Percentiles rank a stretch among this genome's conserved stretches.
Conservation (phyloP, 2,797 vertebrate genomes). For the Microcaecilia unicolor region DNA sequence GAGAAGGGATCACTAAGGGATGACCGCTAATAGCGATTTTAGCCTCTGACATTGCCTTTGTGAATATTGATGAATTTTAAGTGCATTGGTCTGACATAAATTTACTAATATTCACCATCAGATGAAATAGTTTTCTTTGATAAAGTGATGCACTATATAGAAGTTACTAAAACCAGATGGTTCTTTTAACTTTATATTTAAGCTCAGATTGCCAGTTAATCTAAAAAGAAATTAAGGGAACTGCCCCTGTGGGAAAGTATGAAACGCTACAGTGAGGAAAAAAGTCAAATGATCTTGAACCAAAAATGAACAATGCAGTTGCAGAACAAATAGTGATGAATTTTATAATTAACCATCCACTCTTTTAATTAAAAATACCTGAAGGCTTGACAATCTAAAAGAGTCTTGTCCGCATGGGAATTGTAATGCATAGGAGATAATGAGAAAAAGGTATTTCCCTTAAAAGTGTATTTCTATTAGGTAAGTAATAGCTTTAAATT, state of each 20-base stretch:
- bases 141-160: too few relatives aligned
- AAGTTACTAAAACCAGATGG: conserved; percentile 66
- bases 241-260: conserved; percentile 34
- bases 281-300: conserved; percentile 18
- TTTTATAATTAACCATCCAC: conserved; percentile 15
- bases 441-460: too few relatives aligned
- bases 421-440: too few relatives aligned
- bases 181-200: conserved; percentile 61
- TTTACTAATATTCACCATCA: conserved; percentile 67
- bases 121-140: conserved; percentile 55
- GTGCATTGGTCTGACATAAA: too few relatives aligned
- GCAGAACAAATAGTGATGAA: background rate
- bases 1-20: too few relatives aligned
- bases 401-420: too few relatives aligned
- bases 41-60: too few relatives aligned
- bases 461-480: too few relatives aligned
- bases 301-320: conserved; percentile 18
- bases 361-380: background rate
- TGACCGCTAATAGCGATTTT: too few relatives aligned
- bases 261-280: conserved; percentile 14
- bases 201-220: conserved; percentile 50
- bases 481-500: too few relatives aligned
- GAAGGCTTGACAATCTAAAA: background rate
- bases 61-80: too few relatives aligned
- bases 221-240: conserved; percentile 55